phyloP scores from a whole-genome alignment of 1,140 invertebrate genomes.

The Hydropsyche tenuis region DNA sequence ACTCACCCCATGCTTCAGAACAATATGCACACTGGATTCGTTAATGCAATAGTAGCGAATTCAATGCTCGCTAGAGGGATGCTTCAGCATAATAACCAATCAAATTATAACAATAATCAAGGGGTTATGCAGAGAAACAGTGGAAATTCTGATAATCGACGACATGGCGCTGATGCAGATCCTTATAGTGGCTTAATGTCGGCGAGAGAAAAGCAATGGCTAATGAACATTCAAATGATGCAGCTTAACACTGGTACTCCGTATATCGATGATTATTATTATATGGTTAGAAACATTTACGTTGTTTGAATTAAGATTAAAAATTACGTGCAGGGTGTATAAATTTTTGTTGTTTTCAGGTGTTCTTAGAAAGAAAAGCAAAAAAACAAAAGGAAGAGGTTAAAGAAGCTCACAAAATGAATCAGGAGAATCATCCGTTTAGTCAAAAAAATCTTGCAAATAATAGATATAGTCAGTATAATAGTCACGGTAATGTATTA shows the following conservation, averaged over 20 bases:
- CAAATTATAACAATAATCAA: constrained; percentile 27
- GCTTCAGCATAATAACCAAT: constrained; percentile 20
- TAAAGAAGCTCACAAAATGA: constrained; percentile 67
- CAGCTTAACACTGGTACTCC: constrained; percentile 87
- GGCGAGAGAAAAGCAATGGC: constrained; percentile 88
- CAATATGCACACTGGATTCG: constrained; percentile 44
- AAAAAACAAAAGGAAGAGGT: constrained; percentile 63
- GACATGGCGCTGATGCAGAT: constrained; percentile 64
- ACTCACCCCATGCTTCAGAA: constrained; percentile 65
- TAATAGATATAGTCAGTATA: constrained; percentile 55
- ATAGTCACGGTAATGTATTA: constrained; percentile 54
- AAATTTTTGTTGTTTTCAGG: constrained; percentile 52
- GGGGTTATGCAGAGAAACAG: neutral
- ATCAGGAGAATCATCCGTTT: constrained; percentile 68
- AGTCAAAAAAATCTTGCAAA: constrained; percentile 55
- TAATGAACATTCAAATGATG: constrained; percentile 89
- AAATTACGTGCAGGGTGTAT: too few species aligned
- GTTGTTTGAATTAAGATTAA: too few species aligned
- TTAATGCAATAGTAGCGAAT: constrained; percentile 30
- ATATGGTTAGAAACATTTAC: constrained; percentile 63
- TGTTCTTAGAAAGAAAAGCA: constrained; percentile 68
- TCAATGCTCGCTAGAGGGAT: constrained; percentile 45
- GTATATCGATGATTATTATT: constrained; percentile 87
- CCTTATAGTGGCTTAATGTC: constrained; percentile 92
- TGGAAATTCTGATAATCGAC: constrained; percentile 28